Base-by-base conservation (phyloP, 1,140 invertebrate species). In the Zophobas atratus region DNA sequence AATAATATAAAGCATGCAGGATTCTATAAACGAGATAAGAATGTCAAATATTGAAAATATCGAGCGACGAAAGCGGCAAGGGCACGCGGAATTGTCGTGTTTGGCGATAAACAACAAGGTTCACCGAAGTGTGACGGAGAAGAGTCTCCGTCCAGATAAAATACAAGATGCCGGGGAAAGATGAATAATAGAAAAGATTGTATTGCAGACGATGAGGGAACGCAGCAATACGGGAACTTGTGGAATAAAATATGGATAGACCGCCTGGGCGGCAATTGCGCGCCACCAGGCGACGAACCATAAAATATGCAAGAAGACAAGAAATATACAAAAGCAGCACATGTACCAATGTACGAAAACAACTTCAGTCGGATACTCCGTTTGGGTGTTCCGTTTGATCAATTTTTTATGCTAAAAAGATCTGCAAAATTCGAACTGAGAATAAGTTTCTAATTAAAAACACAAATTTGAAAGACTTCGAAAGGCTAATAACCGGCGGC, bases 111-210 rank as follows among this genome's bases (percentile, higher is more conserved):
- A 72, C 70, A 72, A 72, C 57, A 67, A 67, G 38, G 60, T 51
- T 72, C 70, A 41, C 48, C 20, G 70, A 36, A 51, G 35, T 51
- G 70, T 41, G 35, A 35, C 36, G 33, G 33, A 72, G 35, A 72
- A 51, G 46, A 72, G 48, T 51, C 32, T 32, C 48, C 60, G 60
- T 33, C 39, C 39, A 46, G 60, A 67, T 67, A 67, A 67, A 67
- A 41, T 43, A 43, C 60, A 67, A 72, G 43, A 77, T 32, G 51
- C 46, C 46, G 75, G 33, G 57, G 41, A 51, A 49, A 77, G 72
- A 77, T 77, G 76, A 77, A 77, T 77, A 77, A 77, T 77, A 77
- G 70, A 77, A 73, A 63, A 77, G 76, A 74, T 77, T 77, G 63
- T 77, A 77, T 77, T 77, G 76, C 70, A 60, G 76, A 53, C 76